A percentile compares a stretch with the other conserved stretches of the same genome.
Evolutionary conservation across 2,888 invertebrate genomes (phyloP).

Genomic region (Andrena trimmerana): DNA sequence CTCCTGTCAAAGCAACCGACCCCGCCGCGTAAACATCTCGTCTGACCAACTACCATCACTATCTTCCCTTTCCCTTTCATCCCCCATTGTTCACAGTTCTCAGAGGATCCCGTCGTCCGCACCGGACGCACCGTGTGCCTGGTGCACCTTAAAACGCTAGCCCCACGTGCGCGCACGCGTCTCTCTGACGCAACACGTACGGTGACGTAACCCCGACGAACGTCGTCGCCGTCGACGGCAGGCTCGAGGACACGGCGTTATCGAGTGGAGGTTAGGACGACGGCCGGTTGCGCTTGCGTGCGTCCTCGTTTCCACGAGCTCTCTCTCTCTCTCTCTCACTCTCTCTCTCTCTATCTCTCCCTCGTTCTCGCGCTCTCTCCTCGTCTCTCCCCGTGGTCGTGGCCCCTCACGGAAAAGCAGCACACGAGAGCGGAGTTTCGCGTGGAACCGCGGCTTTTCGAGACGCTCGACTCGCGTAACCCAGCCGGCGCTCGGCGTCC

Average conservation of each 20-base stretch:
- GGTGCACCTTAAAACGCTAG: conserved; percentile 2
- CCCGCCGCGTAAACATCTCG: too few relatives aligned
- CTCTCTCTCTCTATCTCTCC: too few relatives aligned
- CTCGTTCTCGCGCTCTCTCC: neutral
- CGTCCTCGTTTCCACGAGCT: conserved; percentile 49
- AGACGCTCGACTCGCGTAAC: conserved; percentile 10
- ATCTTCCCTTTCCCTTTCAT: conserved; percentile 1
- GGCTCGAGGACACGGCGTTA: conserved; percentile 54
- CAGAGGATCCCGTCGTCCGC: neutral
- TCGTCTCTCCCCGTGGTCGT: conserved; percentile 6
- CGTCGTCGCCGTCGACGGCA: neutral
- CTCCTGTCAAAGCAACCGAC: too few relatives aligned
- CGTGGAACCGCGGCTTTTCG: conserved; percentile 26
- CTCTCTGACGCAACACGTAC: conserved; percentile 69
- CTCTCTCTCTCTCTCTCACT: too few relatives aligned
- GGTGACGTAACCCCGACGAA: conserved; percentile 17
- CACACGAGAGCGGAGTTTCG: conserved; percentile 9
- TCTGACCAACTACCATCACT: neutral
- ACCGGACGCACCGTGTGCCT: neutral
- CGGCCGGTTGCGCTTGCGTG: conserved; percentile 70
- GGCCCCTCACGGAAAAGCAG: neutral
- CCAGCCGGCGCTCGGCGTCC: neutral
- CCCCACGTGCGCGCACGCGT: conserved; percentile 69
- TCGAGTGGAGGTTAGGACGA: conserved; percentile 65
- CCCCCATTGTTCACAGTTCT: neutral